A percentile compares a stretch with the other conserved stretches of the same genome.
Conservation (phyloP, 2,113 vertebrate species). For the Epinephelus lanceolatus region DNA sequence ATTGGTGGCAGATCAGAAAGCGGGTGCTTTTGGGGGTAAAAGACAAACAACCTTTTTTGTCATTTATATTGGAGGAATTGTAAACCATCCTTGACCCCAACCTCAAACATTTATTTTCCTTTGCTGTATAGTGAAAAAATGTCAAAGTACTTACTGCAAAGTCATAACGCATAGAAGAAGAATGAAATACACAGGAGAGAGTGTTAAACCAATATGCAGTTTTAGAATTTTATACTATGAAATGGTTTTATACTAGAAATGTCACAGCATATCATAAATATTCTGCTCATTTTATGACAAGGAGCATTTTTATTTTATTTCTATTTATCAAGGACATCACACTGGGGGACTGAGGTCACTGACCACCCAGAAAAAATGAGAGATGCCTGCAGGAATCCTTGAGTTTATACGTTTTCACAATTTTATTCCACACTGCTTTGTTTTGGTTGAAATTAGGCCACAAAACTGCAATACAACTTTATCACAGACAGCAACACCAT, state of each 20-base stretch:
- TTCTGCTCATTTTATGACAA: neutral
- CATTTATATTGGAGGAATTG: neutral
- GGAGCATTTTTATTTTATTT: neutral
- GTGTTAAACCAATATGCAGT: neutral
- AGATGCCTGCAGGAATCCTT: neutral
- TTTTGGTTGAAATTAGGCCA: conserved; percentile 4
- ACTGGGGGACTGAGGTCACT: neutral
- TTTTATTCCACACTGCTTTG: neutral
- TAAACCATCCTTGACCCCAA: neutral
- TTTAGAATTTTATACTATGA: neutral
- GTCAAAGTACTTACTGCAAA: neutral
- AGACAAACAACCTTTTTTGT: neutral
- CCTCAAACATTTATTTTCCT: neutral
- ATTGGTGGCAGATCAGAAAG: neutral
- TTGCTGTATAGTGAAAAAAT: neutral
- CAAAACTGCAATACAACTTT: neutral
- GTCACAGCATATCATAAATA: neutral
- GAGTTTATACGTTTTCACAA: neutral
- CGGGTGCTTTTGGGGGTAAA: neutral
- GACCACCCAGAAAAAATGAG: neutral
- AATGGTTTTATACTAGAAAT: too few relatives aligned
- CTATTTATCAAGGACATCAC: neutral
- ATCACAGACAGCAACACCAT: conserved; percentile 10
- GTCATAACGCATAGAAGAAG: neutral
- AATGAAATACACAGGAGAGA: neutral